Evolutionary conservation across 2,113 vertebrate species (phyloP).

Genomic region (Gavialis gangeticus): DNA sequence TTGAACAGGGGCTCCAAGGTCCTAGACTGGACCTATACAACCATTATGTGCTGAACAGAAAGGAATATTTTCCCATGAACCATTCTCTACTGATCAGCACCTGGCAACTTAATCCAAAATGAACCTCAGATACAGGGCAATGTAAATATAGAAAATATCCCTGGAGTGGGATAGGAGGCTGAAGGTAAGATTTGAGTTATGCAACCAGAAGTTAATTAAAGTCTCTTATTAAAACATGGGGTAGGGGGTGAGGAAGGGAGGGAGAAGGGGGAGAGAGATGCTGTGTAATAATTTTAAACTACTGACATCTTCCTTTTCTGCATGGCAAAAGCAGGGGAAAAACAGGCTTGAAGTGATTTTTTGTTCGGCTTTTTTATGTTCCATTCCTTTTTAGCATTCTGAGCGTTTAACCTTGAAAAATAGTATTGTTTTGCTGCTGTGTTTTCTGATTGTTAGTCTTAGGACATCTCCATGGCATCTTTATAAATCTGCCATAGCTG

Average conservation of each 20-base stretch:
- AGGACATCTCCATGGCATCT: conserved; percentile 80
- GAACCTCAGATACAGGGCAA: too few relatives aligned
- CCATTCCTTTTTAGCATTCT: conserved; percentile 80
- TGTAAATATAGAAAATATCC: too few relatives aligned
- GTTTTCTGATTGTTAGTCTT: conserved; percentile 82
- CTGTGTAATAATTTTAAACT: conserved; percentile 62
- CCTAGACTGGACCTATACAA: too few relatives aligned
- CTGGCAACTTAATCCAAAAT: too few relatives aligned
- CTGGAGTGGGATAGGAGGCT: too few relatives aligned
- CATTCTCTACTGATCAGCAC: too few relatives aligned
- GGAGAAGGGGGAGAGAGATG: background rate
- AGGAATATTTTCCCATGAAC: too few relatives aligned
- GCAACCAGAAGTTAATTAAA: background rate
- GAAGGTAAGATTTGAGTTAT: too few relatives aligned
- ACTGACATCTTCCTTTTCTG: conserved; percentile 45
- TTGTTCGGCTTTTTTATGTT: conserved; percentile 72
- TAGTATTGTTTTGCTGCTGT: conserved; percentile 76
- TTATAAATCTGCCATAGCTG: conserved; percentile 80
- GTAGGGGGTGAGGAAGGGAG: conserved; percentile 19
- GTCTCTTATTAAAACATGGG: background rate
- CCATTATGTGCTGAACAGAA: too few relatives aligned
- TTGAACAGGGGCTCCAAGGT: too few relatives aligned
- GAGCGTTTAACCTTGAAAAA: conserved; percentile 84
- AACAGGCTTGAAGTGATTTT: conserved; percentile 36
- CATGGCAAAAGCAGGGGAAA: conserved; percentile 28